These are phyloP conservation scores for Sula dactylatra DNA, from an alignment of 2,113 vertebrate genomes.

Conservation along the genomic window DNA sequence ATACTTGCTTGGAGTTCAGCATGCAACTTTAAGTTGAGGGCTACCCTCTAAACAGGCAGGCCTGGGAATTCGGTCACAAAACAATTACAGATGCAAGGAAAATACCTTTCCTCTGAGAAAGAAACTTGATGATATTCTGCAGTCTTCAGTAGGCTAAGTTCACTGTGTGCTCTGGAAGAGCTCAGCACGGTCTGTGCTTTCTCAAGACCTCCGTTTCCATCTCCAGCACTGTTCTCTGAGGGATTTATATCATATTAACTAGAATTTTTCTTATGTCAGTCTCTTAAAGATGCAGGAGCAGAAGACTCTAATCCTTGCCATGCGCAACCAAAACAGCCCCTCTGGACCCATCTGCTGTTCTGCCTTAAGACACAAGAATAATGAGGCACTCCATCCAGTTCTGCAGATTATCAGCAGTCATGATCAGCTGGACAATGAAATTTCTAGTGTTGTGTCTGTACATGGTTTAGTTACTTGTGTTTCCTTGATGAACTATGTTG, in stretches of 20 bases:
- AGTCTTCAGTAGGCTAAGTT: neutral
- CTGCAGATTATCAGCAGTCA: neutral
- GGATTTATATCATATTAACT: neutral
- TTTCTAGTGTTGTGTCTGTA: neutral
- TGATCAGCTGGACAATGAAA: neutral
- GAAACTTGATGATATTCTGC: neutral
- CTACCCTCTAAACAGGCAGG: constrained; percentile 14
- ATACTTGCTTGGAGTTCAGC: constrained; percentile 34
- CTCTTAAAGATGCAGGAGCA: neutral
- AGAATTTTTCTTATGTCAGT: neutral
- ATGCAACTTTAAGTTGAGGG: neutral
- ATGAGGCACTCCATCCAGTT: neutral
- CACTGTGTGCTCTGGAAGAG: neutral
- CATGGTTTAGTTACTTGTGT: neutral
- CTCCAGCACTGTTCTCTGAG: neutral
- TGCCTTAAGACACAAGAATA: neutral
- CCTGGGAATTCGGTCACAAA: constrained; percentile 51
- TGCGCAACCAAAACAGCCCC: neutral
- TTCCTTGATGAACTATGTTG: neutral
- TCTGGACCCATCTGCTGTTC: neutral
- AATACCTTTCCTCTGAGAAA: constrained; percentile 30
- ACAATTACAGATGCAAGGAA: constrained; percentile 22
- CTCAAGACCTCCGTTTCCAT: neutral
- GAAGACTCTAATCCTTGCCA: neutral
- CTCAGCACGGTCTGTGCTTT: neutral